phyloP scores from a whole-genome alignment of 2,113 vertebrate species.

The Naja naja region DNA sequence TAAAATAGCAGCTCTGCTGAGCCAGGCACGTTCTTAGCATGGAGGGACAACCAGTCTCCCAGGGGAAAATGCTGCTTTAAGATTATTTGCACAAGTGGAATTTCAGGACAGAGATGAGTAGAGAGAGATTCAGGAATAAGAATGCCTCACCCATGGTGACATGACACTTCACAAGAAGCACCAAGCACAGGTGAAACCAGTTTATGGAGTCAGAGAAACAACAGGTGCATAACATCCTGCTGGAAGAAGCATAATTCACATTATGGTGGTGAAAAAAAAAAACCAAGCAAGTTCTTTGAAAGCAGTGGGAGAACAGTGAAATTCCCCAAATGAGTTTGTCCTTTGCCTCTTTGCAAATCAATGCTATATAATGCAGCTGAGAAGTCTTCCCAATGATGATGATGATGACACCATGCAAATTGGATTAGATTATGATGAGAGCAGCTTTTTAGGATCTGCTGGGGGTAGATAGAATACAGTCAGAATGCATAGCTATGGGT shows the following conservation, averaged over 20 bases:
- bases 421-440: not conserved
- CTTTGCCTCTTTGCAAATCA: not conserved
- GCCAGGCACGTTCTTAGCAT: not conserved
- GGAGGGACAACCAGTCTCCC: not conserved
- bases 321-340: not conserved
- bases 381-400: not conserved
- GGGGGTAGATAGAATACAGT: not conserved
- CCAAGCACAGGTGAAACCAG: not conserved
- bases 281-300: not conserved
- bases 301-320: not conserved
- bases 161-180: not conserved
- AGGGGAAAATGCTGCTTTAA: not conserved
- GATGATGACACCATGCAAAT: too few species aligned
- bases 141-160: accelerated
- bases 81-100: not conserved
- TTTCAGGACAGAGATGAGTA: not conserved
- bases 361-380: not conserved
- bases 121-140: not conserved
- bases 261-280: not conserved
- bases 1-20: conserved; percentile 46
- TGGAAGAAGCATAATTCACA: not conserved
- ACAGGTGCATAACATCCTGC: not conserved
- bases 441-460: not conserved
- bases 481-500: not conserved
- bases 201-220: not conserved